These are phyloP conservation scores for Melanotaenia boesemani DNA, from an alignment of 2,797 vertebrate species.

Conservation along the genomic window DNA sequence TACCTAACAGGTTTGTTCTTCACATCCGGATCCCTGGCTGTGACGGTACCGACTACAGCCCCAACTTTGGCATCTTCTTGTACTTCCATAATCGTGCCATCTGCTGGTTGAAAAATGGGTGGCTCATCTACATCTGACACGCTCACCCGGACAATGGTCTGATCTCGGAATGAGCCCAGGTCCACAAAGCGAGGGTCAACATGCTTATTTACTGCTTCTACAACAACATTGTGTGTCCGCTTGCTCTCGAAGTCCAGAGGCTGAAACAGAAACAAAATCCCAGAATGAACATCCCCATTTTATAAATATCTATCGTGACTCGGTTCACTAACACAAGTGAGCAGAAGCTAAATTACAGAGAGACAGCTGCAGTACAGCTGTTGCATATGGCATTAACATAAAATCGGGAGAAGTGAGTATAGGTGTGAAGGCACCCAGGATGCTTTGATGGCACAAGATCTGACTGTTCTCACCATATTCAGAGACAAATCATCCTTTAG, in stretches of 20 bases:
- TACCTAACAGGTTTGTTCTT: constrained; percentile 94
- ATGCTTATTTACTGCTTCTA: constrained; percentile 97
- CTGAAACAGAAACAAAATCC: constrained; percentile 69
- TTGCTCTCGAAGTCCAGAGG: constrained; percentile 93
- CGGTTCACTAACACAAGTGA: neutral
- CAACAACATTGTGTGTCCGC: constrained; percentile 91
- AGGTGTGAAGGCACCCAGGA: neutral
- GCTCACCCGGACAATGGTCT: constrained; percentile 92
- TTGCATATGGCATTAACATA: neutral
- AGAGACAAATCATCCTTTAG: neutral
- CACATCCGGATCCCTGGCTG: constrained; percentile 92
- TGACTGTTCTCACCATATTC: neutral
- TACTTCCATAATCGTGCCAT: constrained; percentile 90
- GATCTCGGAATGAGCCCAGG: constrained; percentile 94
- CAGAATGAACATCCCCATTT: neutral
- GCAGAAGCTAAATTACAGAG: neutral
- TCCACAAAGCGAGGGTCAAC: constrained; percentile 92
- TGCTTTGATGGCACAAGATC: neutral
- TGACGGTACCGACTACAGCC: constrained; percentile 90
- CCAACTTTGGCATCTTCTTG: constrained; percentile 93
- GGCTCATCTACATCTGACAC: constrained; percentile 94
- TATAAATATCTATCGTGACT: neutral
- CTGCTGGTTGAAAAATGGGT: constrained; percentile 88
- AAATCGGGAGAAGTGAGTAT: neutral
- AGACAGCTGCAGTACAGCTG: neutral